Percentiles rank a stretch among this genome's conserved stretches.
phyloP scores from a whole-genome alignment of 2,888 invertebrate species.

The Drosophila hamatofila region DNA sequence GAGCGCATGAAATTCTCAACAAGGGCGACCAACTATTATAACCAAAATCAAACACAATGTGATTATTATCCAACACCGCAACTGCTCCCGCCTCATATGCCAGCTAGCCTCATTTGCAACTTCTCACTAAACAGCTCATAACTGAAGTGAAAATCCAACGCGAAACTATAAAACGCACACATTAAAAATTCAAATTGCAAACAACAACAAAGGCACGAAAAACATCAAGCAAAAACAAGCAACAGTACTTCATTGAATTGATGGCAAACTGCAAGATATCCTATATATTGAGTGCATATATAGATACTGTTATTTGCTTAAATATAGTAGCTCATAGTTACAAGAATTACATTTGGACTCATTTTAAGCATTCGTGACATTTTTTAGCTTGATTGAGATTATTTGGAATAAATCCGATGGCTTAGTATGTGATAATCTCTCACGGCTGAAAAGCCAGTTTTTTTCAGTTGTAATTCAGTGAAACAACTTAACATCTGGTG shows the following conservation, averaged over 20 bases:
- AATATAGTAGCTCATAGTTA: too few relatives aligned
- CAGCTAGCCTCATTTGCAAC: slow-evolving; percentile 9
- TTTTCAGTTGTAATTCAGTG: background rate
- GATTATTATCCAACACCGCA: slow-evolving; percentile 8
- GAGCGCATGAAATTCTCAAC: background rate
- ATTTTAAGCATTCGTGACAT: too few relatives aligned
- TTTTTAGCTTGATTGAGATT: background rate
- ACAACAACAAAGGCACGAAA: slow-evolving; percentile 20
- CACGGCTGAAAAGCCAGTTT: background rate
- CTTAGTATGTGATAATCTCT: background rate
- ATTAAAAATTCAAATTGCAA: slow-evolving; percentile 34
- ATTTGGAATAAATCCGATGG: background rate
- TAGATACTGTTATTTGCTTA: background rate
- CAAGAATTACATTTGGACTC: too few relatives aligned
- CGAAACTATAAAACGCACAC: slow-evolving; percentile 31
- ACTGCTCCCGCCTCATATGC: background rate
- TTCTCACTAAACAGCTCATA: slow-evolving; percentile 39
- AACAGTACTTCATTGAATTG: too few relatives aligned
- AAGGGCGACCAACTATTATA: slow-evolving; percentile 1
- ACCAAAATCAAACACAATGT: slow-evolving; percentile 11
- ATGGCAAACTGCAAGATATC: background rate
- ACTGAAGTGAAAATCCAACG: slow-evolving; percentile 25
- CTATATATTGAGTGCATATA: background rate
- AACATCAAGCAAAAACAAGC: background rate
- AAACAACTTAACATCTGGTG: background rate